A percentile compares a stretch with the other conserved stretches of the same genome.
These are phyloP conservation scores for Pteropus rufus DNA, from an alignment of 2,797 vertebrate genomes.

Conservation along the genomic window DNA sequence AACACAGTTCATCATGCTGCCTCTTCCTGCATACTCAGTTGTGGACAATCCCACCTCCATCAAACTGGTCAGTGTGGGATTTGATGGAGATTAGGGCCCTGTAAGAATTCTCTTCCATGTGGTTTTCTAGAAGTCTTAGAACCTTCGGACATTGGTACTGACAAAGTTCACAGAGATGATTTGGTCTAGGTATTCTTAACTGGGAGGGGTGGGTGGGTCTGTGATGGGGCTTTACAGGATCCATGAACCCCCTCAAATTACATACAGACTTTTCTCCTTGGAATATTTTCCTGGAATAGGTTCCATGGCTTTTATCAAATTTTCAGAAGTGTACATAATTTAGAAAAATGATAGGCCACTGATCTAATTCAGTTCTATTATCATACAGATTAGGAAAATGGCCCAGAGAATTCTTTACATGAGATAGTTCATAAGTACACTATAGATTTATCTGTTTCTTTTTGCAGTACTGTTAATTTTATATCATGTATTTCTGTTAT, in stretches of 20 bases:
- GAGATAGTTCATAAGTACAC: not conserved
- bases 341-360: not conserved
- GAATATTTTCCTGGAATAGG: not conserved
- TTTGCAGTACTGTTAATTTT: not conserved
- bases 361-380: not conserved
- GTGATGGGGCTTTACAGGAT: not conserved
- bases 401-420: not conserved
- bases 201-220: not conserved
- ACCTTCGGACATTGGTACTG: not conserved
- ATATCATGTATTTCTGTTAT: not conserved
- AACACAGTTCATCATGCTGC: slow-evolving; percentile 92
- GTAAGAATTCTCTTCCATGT: not conserved
- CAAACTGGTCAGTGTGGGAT: slow-evolving; percentile 90
- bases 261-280: not conserved
- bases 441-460: not conserved
- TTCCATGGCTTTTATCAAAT: not conserved
- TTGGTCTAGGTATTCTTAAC: not conserved
- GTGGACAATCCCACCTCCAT: slow-evolving; percentile 88
- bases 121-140: not conserved
- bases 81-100: not conserved
- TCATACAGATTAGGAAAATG: not conserved
- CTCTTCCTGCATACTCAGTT: slow-evolving; percentile 87
- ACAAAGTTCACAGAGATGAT: not conserved
- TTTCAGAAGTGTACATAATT: not conserved
- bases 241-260: not conserved